phyloP scores from a whole-genome alignment of 2,797 vertebrate species.

The Peromyscus attwateri region DNA sequence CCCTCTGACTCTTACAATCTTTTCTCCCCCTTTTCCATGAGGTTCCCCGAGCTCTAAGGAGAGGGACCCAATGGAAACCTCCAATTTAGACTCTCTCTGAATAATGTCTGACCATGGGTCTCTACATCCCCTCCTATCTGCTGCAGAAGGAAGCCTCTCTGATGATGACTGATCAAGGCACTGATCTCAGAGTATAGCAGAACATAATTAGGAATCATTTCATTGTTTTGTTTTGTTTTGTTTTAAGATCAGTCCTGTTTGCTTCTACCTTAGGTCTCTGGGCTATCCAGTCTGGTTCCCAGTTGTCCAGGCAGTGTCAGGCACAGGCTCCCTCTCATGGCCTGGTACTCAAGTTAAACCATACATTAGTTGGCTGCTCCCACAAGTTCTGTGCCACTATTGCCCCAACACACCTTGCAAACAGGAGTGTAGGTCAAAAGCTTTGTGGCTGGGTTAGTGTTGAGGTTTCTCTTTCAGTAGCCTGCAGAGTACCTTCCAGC shows the following conservation, averaged over 20 bases:
- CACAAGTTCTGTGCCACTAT: background rate
- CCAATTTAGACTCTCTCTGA: background rate
- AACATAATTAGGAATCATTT: background rate
- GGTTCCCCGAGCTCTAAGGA: background rate
- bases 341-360: background rate
- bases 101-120: background rate
- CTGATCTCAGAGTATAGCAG: background rate
- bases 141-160: background rate
- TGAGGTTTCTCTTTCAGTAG: background rate
- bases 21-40: background rate
- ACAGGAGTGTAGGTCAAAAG: too few relatives aligned
- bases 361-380: background rate
- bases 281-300: background rate
- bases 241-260: background rate
- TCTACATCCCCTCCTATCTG: background rate
- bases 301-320: background rate
- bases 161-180: background rate
- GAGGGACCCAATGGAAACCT: background rate
- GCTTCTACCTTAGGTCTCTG: background rate
- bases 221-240: too few relatives aligned
- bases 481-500: background rate
- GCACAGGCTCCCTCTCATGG: too few relatives aligned
- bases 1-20: background rate
- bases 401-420: background rate
- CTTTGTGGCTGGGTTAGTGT: background rate